Percentiles rank a stretch among this genome's conserved stretches.
These are phyloP conservation scores for Apamea anceps DNA, from an alignment of 2,888 invertebrate genomes.

Conservation along the genomic window DNA sequence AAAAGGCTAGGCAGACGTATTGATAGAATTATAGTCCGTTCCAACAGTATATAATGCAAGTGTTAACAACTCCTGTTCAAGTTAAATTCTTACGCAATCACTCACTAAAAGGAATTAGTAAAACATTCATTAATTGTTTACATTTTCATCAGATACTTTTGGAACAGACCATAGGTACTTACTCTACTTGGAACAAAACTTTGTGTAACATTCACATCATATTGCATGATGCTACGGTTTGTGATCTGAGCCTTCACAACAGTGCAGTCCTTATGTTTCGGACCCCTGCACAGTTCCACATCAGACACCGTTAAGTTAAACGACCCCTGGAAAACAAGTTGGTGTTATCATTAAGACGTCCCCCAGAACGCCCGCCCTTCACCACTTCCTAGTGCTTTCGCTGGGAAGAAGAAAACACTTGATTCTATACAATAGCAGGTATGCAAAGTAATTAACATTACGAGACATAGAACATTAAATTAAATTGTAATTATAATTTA, in stretches of 20 bases:
- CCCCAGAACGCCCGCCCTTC: too few relatives aligned
- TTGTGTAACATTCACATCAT: constrained; percentile 59
- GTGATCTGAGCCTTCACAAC: constrained; percentile 36
- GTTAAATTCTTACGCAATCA: too few relatives aligned
- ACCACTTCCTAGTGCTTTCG: neutral
- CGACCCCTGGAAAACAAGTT: constrained; percentile 50
- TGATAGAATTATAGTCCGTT: too few relatives aligned
- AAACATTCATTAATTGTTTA: neutral
- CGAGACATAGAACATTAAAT: too few relatives aligned
- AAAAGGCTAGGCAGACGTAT: too few relatives aligned
- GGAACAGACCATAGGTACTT: constrained; percentile 27
- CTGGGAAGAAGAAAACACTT: too few relatives aligned
- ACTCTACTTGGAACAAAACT: constrained; percentile 64
- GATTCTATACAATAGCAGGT: too few relatives aligned
- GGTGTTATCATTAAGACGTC: neutral
- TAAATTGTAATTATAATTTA: too few relatives aligned
- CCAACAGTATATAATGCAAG: too few relatives aligned
- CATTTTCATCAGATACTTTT: neutral
- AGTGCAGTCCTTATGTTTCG: constrained; percentile 57
- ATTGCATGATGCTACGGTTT: constrained; percentile 48
- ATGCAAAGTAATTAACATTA: too few relatives aligned
- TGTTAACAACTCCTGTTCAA: neutral
- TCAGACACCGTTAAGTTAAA: constrained; percentile 56
- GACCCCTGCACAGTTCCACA: constrained; percentile 59
- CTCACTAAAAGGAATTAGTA: neutral